These are phyloP conservation scores for Phymanthus crucifer DNA, from an alignment of 92 coral and sea anemone species.

Conservation along the genomic window DNA sequence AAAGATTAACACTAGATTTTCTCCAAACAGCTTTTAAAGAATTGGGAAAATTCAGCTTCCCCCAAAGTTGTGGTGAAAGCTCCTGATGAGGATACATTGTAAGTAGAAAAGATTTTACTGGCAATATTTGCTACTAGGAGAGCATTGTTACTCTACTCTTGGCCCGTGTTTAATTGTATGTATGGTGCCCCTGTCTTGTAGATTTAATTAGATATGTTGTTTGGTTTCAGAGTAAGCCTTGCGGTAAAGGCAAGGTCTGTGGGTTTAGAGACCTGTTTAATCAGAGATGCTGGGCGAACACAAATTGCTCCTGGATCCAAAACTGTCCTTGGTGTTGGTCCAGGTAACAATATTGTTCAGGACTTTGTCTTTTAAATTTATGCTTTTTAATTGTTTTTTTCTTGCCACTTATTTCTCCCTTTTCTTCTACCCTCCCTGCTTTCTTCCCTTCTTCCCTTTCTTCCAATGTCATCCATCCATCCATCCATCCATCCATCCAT, in stretches of 20 bases:
- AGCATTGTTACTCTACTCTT: neutral
- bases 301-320: slow-evolving; percentile 99
- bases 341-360: too few relatives aligned
- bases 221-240: slow-evolving; percentile 61
- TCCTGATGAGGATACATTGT: slow-evolving; percentile 83
- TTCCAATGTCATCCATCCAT: neutral
- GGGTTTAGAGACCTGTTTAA: slow-evolving; percentile 88
- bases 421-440: neutral
- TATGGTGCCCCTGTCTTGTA: neutral
- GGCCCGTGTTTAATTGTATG: too few relatives aligned
- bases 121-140: neutral
- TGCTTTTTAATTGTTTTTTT: neutral
- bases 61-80: slow-evolving; percentile 97
- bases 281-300: slow-evolving; percentile 97
- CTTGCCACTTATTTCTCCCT: neutral
- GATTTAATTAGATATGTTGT: neutral
- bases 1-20: too few relatives aligned
- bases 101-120: slow-evolving; percentile 31
- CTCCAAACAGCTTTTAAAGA: slow-evolving; percentile 53
- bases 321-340: slow-evolving; percentile 97
- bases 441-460: neutral
- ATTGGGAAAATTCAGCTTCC: slow-evolving; percentile 84
- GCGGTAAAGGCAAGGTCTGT: slow-evolving; percentile 63
- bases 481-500: neutral
- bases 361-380: neutral